These are phyloP conservation scores for Drosophila nikananu DNA, from an alignment of 1,140 invertebrate genomes.

Conservation along the genomic window DNA sequence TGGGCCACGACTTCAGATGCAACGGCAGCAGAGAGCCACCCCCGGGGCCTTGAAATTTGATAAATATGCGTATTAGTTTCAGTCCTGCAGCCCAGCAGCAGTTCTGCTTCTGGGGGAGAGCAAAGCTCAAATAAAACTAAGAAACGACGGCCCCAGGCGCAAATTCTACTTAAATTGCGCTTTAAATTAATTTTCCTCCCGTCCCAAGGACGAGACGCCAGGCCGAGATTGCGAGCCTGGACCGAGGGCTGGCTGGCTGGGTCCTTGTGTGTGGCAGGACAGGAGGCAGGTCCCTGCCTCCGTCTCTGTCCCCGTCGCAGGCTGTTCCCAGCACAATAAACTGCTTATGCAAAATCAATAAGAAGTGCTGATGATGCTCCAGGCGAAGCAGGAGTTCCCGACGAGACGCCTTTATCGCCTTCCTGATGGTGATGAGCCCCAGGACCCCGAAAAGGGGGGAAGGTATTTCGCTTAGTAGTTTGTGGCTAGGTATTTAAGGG, in stretches of 20 bases:
- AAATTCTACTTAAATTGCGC: conserved; percentile 70
- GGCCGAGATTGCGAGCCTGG: conserved; percentile 2
- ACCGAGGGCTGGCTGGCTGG: background rate
- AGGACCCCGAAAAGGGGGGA: background rate
- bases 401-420: conserved; percentile 16
- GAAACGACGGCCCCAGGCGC: conserved; percentile 29
- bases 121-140: conserved; percentile 59
- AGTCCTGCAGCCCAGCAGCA: conserved; percentile 31
- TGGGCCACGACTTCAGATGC: conserved; percentile 35
- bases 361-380: conserved; percentile 22
- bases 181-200: conserved; percentile 69
- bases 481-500: background rate
- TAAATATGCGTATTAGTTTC: conserved; percentile 84
- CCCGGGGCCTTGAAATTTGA: conserved; percentile 76
- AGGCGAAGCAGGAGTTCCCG: background rate
- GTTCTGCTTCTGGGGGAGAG: conserved; percentile 1
- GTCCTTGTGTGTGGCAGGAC: conserved; percentile 1
- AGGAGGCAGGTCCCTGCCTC: background rate
- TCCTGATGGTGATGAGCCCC: conserved; percentile 4
- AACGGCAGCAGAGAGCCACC: conserved; percentile 46
- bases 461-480: background rate
- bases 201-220: conserved; percentile 15
- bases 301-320: background rate
- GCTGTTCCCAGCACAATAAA: conserved; percentile 41
- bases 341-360: conserved; percentile 61